Percentiles rank a stretch among this genome's conserved stretches.
These are phyloP conservation scores for Helicolenus hilgendorfi DNA, from an alignment of 2,797 vertebrate genomes.

Conservation along the genomic window DNA sequence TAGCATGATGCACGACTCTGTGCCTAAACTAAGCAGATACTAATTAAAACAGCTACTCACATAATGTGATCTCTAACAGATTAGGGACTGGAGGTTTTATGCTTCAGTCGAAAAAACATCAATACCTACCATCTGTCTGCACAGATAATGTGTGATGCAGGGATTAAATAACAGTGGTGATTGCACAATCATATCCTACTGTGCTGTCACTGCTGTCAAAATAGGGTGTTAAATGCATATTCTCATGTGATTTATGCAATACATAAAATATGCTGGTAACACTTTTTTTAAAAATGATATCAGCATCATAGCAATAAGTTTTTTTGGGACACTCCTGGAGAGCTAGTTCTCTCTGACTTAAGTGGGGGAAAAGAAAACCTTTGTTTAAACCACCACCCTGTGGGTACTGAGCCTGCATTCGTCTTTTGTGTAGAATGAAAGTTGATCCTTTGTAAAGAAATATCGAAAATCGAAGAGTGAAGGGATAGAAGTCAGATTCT, in stretches of 20 bases:
- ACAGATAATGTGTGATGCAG: slow-evolving; percentile 26
- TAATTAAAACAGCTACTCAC: slow-evolving; percentile 29
- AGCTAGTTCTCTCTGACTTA: neutral
- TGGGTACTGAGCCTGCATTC: neutral
- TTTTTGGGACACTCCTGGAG: neutral
- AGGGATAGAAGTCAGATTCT: slow-evolving; percentile 40
- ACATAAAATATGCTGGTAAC: neutral
- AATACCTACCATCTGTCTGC: slow-evolving; percentile 48
- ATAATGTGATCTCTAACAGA: slow-evolving; percentile 27
- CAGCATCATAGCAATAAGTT: neutral
- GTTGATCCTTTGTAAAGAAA: slow-evolving; percentile 21
- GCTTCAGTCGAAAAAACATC: neutral
- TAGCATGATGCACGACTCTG: slow-evolving; percentile 1
- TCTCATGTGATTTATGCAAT: neutral
- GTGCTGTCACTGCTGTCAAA: neutral
- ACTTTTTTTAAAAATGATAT: neutral
- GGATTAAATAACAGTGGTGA: slow-evolving; percentile 16
- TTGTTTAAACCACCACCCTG: neutral
- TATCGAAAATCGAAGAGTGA: slow-evolving; percentile 31
- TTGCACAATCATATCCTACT: neutral
- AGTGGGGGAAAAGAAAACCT: neutral
- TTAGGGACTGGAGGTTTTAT: slow-evolving; percentile 2
- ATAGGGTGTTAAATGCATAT: neutral
- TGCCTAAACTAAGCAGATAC: slow-evolving; percentile 16
- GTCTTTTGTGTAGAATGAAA: neutral